Conservation (phyloP, 2,113 vertebrate genomes). For the Heterotilapia buettikoferi region DNA sequence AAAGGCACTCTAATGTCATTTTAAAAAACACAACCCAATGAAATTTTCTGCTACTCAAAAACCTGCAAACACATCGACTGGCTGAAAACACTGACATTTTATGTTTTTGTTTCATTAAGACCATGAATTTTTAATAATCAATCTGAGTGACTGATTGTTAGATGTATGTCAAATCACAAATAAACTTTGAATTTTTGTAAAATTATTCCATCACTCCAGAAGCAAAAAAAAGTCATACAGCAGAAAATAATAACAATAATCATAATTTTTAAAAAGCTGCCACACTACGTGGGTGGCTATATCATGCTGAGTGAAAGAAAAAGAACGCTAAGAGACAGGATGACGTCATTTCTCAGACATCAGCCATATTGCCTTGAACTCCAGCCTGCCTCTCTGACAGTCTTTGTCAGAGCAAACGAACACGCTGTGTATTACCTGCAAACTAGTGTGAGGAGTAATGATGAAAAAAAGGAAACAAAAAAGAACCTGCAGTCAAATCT, state of each 20-base stretch:
- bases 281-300: not conserved
- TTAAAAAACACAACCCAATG: not conserved
- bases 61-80: not conserved
- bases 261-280: not conserved
- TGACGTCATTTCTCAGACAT: constrained; percentile 40
- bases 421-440: not conserved
- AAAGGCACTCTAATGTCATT: not conserved
- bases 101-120: not conserved
- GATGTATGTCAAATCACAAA: not conserved
- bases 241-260: not conserved
- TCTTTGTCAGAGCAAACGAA: not conserved
- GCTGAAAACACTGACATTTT: not conserved
- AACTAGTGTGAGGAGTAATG: not conserved
- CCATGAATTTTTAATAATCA: not conserved
- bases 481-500: not conserved
- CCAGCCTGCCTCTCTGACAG: not conserved
- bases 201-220: not conserved
- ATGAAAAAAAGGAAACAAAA: not conserved
- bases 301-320: constrained; percentile 34
- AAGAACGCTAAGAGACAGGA: constrained; percentile 4
- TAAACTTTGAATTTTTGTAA: not conserved
- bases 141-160: not conserved
- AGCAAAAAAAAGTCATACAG: not conserved
- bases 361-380: constrained; percentile 36
- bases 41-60: not conserved